Evolutionary conservation across 35 echinoderm and acorn worm species (phyloP), one percentile per base, ranked within the genome.

Genomic region (Apostichopus parvimensis): DNA sequence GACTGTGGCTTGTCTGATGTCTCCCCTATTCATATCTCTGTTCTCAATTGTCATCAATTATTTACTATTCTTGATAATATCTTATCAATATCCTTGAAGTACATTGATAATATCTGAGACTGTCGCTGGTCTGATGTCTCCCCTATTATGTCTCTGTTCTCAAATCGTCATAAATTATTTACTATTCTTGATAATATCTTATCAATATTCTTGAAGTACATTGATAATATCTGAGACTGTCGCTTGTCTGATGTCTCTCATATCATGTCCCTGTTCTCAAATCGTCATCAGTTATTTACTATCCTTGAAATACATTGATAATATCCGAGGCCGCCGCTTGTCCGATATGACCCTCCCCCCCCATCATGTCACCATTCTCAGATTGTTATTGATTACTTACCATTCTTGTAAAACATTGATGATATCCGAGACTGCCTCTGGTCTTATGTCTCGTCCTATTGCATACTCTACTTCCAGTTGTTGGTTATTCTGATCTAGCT

Each of bases 401-500:
- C 96, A 98, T 90, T 98, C 94, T 84, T 98, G 94, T 90, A 98
- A 78, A 9, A 95, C 94, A 64, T 90, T 95, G 13, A 98, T 92
- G 15, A 98, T 95, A 73, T 98, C 94, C 0, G 90, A 57, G 64
- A 98, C 93, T 15, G 93, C 94, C 15, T 98, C 97, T n/a, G 93
- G 94, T n/a, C 93, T 90, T n/a, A 95, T 98, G 89, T 98, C 97
- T 77, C 97, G 93, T 18, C 97, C 97, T 54, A 98, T 98, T 28
- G 94, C 92, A 28, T 92, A 98, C 17, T 98, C 97, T 61, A 98
- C 87, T 77, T 98, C 97, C 56, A 98, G 45, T 79, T 94, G 92
- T 73, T 98, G 94, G 70, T 98, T 98, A 23, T 95, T 98, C 93
- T 98, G 97, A 81, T 98, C 97, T 73, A 98, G 65, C 76, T 98